These are phyloP conservation scores for Tetraneura akinire DNA, from an alignment of 1,140 invertebrate genomes.

Conservation along the genomic window DNA sequence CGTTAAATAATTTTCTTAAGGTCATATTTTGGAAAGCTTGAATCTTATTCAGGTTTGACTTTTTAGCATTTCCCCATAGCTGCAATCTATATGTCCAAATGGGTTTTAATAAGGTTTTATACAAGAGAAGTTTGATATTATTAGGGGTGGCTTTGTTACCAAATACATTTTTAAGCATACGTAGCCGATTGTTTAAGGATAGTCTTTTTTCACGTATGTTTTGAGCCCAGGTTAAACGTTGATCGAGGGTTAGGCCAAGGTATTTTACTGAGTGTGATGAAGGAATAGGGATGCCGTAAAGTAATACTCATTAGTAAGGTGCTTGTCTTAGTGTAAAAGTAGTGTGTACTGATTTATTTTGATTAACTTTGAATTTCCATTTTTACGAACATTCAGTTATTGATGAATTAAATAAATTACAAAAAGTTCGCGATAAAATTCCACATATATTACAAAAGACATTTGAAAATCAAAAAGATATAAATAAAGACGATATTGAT, in stretches of 20 bases:
- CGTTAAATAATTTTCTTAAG: background rate
- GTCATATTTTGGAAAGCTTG: too few species aligned
- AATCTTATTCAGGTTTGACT: background rate
- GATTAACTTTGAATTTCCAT: background rate
- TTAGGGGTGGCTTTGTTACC: background rate
- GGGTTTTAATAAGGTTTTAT: background rate
- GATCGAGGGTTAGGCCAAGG: background rate
- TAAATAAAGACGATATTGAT: too few species aligned
- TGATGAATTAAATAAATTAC: too few species aligned
- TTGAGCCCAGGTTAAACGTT: constrained; percentile 15
- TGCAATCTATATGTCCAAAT: background rate
- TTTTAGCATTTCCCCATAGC: constrained; percentile 1
- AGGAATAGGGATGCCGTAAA: background rate
- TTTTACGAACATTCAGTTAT: too few species aligned
- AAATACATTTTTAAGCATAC: background rate
- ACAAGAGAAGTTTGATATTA: background rate
- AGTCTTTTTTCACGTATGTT: constrained; percentile 15
- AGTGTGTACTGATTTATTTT: background rate
- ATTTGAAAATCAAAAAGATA: too few species aligned
- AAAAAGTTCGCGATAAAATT: too few species aligned
- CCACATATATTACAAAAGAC: too few species aligned
- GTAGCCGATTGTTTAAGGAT: background rate
- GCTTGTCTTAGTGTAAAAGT: background rate
- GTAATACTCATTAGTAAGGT: background rate
- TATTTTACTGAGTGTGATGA: constrained; percentile 28